Base-by-base conservation (phyloP, 2,888 invertebrate species). In the Epistrophe grossulariae region DNA sequence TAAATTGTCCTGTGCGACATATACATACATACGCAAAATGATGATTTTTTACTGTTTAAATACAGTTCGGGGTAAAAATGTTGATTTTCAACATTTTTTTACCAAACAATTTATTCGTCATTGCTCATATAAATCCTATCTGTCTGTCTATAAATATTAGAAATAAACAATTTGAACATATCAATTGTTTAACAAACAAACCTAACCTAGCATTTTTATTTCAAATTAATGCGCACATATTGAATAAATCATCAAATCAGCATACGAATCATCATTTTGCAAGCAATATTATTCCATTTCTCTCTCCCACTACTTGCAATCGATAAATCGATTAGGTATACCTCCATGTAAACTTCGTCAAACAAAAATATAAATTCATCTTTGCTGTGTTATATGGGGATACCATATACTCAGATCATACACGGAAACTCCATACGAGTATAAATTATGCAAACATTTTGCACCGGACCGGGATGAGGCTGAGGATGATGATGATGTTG, bases 371-470 rank as follows among this genome's bases (percentile, higher is more conserved):
- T 68, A 68, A 50, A 68, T 68, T 38, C 68, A 50, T 68, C 35
- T 15, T 19, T 19, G 50, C 15, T 48, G 83, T 83, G 79, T 78
- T 59, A 70, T 82, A 78, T 81, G 84, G 73, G 45, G n/a, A 17
- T 13, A 38, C 1, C 6, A 2, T 24, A 24, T 24, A 19, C n/a
- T 15, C 40, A 24, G n/a, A n/a, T 66, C 45, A 15, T 35, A 59
- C 28, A 35, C 68, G 48, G 55, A 76, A 55, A 45, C 45, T 35
- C 59, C 11, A 62, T 55, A 50, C 43, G 43, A 68, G 55, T 24
- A 79, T 24, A 79, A 87, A 83, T 79, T 87, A 87, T 83, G 87
- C 87, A 87, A 79, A 87, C 72, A 13, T 2, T 15, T 11, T 68
- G 43, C 57, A 35, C 55, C 72, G 80, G 77, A 77, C 55, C 66